These are phyloP conservation scores for Leptobrachium leishanense DNA, from an alignment of 2,113 vertebrate genomes.

Conservation along the genomic window DNA sequence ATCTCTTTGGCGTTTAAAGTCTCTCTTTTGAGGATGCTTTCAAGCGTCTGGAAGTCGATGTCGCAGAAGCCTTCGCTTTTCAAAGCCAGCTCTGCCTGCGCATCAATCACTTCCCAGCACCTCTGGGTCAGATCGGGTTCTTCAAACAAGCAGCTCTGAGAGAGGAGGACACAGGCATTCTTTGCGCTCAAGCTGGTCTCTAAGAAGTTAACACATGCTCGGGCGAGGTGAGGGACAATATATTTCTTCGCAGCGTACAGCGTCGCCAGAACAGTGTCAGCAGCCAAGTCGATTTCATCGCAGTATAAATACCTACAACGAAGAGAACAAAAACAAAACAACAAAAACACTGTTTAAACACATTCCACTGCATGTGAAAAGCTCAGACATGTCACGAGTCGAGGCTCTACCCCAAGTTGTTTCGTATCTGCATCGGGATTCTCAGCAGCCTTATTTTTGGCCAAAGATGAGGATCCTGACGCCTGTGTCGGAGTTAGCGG, in stretches of 20 bases:
- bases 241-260: conserved; percentile 97
- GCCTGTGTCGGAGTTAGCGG: no score
- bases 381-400: no score
- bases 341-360: background rate
- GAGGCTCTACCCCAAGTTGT: no score
- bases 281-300: conserved; percentile 94
- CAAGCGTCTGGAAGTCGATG: conserved; percentile 93
- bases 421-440: no score
- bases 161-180: conserved; percentile 92
- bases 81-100: conserved; percentile 92
- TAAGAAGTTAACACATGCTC: conserved; percentile 94
- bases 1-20: conserved; percentile 98
- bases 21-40: conserved; percentile 93
- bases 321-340: conserved; percentile 6
- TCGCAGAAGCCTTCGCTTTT: conserved; percentile 96
- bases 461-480: no score
- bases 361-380: background rate
- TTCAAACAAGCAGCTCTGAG: conserved; percentile 95
- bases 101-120: conserved; percentile 98
- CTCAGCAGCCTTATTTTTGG: no score
- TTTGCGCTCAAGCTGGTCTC: conserved; percentile 96
- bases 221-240: conserved; percentile 94
- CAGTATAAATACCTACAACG: conserved; percentile 92
- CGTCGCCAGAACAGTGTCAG: conserved; percentile 92
- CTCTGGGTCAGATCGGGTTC: conserved; percentile 96